Conservation (phyloP, 2,888 invertebrate species). For the Atethmia centrago region DNA sequence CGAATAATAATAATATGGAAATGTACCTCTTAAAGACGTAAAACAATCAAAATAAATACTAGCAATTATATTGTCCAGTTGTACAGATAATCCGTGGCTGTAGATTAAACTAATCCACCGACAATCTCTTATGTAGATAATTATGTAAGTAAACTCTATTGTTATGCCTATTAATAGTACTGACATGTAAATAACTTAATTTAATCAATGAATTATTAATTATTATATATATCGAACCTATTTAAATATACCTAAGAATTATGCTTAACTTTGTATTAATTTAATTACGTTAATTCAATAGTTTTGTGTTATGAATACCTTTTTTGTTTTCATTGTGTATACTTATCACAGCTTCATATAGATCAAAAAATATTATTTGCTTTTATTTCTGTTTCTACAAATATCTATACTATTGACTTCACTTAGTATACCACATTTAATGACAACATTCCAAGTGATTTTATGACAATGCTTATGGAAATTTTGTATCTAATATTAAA, state of each 20-base stretch:
- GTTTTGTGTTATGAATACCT: not conserved
- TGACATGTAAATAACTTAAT: slow-evolving; percentile 17
- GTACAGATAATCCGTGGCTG: slow-evolving; percentile 22
- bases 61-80: slow-evolving; percentile 13
- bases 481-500: slow-evolving; percentile 29
- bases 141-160: slow-evolving; percentile 13
- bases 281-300: not conserved
- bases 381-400: not conserved
- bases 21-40: not conserved
- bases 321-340: not conserved
- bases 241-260: not conserved
- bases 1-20: not conserved
- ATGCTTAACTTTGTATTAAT: not conserved
- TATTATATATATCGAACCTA: not conserved
- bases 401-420: slow-evolving; percentile 7
- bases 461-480: slow-evolving; percentile 40
- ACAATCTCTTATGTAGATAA: slow-evolving; percentile 25
- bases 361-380: not conserved
- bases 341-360: not conserved
- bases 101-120: slow-evolving; percentile 40
- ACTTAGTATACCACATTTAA: slow-evolving; percentile 23
- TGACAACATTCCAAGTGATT: slow-evolving; percentile 18
- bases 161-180: not conserved
- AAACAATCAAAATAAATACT: slow-evolving; percentile 28
- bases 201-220: slow-evolving; percentile 9